phyloP scores from a whole-genome alignment of 2,113 vertebrate genomes.

The Bambusicola thoracicus region DNA sequence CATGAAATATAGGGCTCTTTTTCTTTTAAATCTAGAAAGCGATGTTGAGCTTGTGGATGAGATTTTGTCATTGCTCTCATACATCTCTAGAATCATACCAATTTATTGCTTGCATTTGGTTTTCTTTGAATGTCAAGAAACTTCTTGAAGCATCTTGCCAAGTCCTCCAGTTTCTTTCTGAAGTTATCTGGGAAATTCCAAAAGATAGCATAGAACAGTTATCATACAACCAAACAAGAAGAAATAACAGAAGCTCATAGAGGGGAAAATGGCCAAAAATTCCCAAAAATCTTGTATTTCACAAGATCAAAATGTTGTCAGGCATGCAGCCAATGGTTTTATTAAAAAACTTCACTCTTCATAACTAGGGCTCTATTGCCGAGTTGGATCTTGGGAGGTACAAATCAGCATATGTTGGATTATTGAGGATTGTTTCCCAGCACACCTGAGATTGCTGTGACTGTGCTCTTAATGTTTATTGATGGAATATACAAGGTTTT shows the following conservation, averaged over 20 bases:
- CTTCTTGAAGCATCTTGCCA: not conserved
- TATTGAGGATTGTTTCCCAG: not conserved
- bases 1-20: not conserved
- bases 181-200: not conserved
- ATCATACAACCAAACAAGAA: not conserved
- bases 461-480: not conserved
- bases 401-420: not conserved
- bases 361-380: not conserved
- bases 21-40: not conserved
- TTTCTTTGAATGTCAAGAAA: not conserved
- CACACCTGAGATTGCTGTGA: not conserved
- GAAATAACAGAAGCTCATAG: not conserved
- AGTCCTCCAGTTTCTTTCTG: not conserved
- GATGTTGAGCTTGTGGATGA: not conserved
- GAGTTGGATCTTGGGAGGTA: not conserved
- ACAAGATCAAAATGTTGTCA: not conserved
- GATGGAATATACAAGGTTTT: not conserved
- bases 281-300: not conserved
- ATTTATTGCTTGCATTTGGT: not conserved
- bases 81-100: not conserved
- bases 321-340: not conserved
- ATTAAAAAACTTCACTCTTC: not conserved
- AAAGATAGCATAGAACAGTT: not conserved
- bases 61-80: not conserved
- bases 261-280: not conserved